Evolutionary conservation across 2,113 vertebrate genomes (phyloP).

Genomic region (Microcebus jonahi): DNA sequence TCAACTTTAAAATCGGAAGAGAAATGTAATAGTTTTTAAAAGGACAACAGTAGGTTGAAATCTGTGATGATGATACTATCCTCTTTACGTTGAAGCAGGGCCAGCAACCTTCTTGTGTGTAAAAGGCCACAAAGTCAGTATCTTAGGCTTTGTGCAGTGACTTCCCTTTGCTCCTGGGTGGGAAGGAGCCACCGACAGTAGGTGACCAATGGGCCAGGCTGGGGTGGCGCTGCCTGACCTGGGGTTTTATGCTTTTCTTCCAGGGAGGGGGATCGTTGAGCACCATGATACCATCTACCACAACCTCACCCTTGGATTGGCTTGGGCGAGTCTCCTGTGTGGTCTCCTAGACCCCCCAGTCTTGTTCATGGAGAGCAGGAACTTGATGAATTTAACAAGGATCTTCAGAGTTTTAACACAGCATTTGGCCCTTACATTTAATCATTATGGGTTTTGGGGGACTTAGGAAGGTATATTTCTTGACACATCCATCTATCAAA

Average conservation of each 20-base stretch:
- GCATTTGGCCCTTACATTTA: too few relatives aligned
- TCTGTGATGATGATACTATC: not conserved
- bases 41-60: not conserved
- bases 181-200: not conserved
- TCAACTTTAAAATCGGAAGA: not conserved
- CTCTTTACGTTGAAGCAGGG: not conserved
- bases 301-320: not conserved
- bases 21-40: not conserved
- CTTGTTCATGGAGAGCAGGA: not conserved
- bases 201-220: fast-evolving
- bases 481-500: not conserved
- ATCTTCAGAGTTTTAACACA: not conserved
- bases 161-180: fast-evolving
- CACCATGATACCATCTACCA: fast-evolving
- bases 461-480: not conserved
- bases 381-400: not conserved
- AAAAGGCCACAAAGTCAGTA: not conserved
- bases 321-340: not conserved
- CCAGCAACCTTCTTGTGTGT: not conserved
- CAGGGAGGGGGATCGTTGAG: not conserved
- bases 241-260: not conserved
- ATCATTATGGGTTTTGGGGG: not conserved
- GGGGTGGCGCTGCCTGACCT: not conserved
- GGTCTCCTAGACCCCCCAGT: too few relatives aligned
- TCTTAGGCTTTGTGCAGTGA: not conserved